Evolutionary conservation across 2,113 vertebrate genomes (phyloP).

Genomic region (Hippotragus niger): DNA sequence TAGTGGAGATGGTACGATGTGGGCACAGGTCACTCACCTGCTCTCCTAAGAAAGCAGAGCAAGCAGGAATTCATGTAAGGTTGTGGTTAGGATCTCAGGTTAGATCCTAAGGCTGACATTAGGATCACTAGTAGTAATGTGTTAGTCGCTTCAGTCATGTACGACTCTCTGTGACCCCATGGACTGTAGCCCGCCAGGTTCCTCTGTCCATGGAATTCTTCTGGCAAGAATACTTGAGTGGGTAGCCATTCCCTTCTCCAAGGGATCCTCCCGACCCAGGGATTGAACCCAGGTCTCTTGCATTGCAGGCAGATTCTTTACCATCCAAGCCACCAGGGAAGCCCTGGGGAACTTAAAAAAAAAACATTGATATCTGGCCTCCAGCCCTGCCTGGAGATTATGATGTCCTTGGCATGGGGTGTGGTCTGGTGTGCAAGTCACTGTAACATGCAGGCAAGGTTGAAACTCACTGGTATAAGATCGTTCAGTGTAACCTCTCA

Average conservation of each 20-base stretch:
- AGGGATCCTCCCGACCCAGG: neutral
- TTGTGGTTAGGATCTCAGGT: neutral
- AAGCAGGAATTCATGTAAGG: neutral
- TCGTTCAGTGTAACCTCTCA: neutral
- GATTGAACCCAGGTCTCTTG: neutral
- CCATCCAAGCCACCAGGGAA: neutral
- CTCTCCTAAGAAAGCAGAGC: neutral
- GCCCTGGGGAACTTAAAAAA: neutral
- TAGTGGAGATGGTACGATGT: neutral
- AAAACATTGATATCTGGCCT: neutral
- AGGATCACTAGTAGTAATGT: neutral
- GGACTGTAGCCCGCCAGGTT: neutral
- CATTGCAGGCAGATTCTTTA: neutral
- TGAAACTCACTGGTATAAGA: neutral
- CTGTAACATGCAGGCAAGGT: neutral
- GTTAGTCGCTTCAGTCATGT: fast-evolving
- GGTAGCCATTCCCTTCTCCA: neutral
- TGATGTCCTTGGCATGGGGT: neutral
- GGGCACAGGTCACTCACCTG: neutral
- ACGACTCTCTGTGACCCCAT: neutral
- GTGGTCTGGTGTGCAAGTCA: neutral
- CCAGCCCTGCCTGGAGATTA: neutral
- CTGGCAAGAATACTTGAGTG: neutral
- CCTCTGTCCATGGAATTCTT: neutral
- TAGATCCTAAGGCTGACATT: neutral